Conservation (phyloP, 2,797 vertebrate species). For the Sphenodon punctatus region DNA sequence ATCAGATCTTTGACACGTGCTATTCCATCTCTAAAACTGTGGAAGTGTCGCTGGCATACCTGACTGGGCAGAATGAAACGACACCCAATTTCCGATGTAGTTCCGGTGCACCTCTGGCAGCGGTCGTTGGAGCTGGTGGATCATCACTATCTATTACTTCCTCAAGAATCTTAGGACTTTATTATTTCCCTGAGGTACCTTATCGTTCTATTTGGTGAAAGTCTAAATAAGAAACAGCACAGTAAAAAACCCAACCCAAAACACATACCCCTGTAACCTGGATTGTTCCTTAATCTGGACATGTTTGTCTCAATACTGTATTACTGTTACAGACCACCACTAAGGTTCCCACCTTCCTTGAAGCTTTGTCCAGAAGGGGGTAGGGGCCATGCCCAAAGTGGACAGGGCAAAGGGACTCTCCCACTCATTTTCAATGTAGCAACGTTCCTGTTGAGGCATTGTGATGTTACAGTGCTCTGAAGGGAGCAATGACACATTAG, state of each 20-base stretch:
- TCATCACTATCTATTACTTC: slow-evolving; percentile 86
- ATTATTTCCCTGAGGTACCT: slow-evolving; percentile 85
- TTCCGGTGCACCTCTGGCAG: slow-evolving; percentile 77
- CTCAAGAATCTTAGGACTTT: slow-evolving; percentile 85
- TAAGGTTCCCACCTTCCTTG: too few relatives aligned
- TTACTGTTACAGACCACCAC: too few relatives aligned
- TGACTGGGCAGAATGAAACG: slow-evolving; percentile 87
- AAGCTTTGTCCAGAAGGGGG: too few relatives aligned
- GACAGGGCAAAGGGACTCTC: too few relatives aligned
- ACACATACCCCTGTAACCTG: too few relatives aligned
- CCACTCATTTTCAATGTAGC: too few relatives aligned
- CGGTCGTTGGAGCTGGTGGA: slow-evolving; percentile 83
- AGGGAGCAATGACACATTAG: too few relatives aligned
- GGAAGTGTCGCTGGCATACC: slow-evolving; percentile 84
- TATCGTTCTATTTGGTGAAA: neutral
- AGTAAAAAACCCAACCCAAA: too few relatives aligned
- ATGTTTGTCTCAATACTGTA: neutral
- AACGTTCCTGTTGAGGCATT: too few relatives aligned
- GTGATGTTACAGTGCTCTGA: too few relatives aligned
- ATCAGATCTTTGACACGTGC: slow-evolving; percentile 87
- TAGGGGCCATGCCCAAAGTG: too few relatives aligned
- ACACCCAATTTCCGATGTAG: slow-evolving; percentile 87
- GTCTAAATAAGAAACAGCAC: neutral
- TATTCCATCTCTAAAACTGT: slow-evolving; percentile 87
- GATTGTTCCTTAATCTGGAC: too few relatives aligned